Conservation (phyloP, 2,797 vertebrate species). For the Cyprinella venusta region DNA sequence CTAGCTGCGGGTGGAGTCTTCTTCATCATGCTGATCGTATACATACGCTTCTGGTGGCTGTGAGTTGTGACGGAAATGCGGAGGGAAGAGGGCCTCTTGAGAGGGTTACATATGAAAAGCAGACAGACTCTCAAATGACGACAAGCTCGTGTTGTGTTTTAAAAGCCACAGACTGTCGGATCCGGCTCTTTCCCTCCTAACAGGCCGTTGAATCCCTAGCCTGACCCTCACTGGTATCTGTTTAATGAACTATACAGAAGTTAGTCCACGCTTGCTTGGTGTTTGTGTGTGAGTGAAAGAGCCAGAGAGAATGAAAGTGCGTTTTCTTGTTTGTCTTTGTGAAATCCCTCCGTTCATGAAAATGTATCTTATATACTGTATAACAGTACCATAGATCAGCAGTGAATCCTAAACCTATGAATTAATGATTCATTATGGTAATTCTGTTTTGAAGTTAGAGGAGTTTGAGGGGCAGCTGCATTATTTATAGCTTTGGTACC, state of each 20-base stretch:
- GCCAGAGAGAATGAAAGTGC: constrained; percentile 4
- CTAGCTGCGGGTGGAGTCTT: constrained; percentile 94
- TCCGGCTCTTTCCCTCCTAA: constrained; percentile 60
- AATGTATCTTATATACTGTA: constrained; percentile 46
- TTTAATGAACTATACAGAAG: constrained; percentile 63
- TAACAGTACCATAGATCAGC: constrained; percentile 43
- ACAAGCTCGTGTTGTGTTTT: constrained; percentile 56
- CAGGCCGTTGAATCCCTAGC: constrained; percentile 65
- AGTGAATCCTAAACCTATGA: constrained; percentile 8
- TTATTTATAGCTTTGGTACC: neutral
- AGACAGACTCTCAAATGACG: constrained; percentile 30
- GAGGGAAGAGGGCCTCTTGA: neutral
- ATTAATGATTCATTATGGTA: constrained; percentile 2
- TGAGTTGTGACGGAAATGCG: constrained; percentile 70
- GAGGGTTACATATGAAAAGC: neutral
- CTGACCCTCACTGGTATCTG: constrained; percentile 65
- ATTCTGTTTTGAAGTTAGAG: constrained; percentile 7
- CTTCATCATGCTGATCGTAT: constrained; percentile 98
- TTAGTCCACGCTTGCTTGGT: constrained; percentile 50
- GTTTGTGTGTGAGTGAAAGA: constrained; percentile 15
- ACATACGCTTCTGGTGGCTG: constrained; percentile 99
- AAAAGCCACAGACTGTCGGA: constrained; percentile 65
- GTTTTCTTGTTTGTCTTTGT: constrained; percentile 52
- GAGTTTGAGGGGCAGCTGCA: neutral
- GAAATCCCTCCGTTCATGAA: constrained; percentile 51